These are phyloP conservation scores for Nemotelus pantherinus DNA, from an alignment of 2,888 invertebrate species.

Conservation along the genomic window DNA sequence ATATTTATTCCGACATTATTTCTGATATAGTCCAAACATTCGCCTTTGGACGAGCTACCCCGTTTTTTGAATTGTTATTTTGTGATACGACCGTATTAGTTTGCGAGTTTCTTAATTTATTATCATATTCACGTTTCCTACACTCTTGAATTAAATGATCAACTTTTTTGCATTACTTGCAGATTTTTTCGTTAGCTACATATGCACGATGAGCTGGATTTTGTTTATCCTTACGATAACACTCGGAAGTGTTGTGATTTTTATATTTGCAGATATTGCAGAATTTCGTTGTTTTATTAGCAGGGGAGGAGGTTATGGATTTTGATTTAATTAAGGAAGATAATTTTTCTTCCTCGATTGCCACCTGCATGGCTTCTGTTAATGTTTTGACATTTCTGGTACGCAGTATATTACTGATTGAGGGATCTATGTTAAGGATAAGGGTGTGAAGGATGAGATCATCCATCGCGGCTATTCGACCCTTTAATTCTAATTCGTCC, in stretches of 20 bases:
- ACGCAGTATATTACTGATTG: constrained; percentile 41
- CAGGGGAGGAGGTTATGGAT: neutral
- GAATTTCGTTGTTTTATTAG: neutral
- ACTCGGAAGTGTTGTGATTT: constrained; percentile 9
- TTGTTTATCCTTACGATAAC: neutral
- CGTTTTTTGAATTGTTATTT: constrained; percentile 16
- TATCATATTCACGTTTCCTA: constrained; percentile 11
- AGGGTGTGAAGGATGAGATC: constrained; percentile 44
- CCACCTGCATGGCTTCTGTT: constrained; percentile 41
- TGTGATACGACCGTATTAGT: neutral
- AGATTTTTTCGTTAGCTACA: neutral
- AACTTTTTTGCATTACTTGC: constrained; percentile 21
- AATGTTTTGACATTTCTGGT: constrained; percentile 35
- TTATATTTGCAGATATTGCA: constrained; percentile 14
- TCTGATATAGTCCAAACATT: constrained; percentile 15
- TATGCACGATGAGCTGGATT: neutral
- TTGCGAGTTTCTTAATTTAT: neutral
- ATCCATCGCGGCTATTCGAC: constrained; percentile 41
- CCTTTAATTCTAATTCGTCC: constrained; percentile 27
- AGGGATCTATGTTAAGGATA: constrained; percentile 30
- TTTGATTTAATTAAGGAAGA: constrained; percentile 27
- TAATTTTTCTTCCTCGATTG: constrained; percentile 43
- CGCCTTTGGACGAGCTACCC: neutral
- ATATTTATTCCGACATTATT: neutral
- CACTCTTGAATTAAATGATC: constrained; percentile 11